Conservation (phyloP, 2,113 vertebrate genomes). For the Acrocephalus kingi region DNA sequence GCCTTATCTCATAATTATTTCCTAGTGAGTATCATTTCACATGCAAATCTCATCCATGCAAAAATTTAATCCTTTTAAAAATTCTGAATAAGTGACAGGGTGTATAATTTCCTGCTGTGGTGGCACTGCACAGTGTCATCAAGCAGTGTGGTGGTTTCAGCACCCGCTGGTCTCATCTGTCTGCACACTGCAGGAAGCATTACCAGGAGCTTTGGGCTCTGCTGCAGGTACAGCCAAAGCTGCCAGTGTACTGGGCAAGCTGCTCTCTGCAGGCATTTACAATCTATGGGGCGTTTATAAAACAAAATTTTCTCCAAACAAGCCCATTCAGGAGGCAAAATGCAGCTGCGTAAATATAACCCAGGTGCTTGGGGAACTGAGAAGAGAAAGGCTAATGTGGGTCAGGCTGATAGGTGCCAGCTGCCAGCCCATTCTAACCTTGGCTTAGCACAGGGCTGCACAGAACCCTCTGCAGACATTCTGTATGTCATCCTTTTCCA, state of each 20-base stretch:
- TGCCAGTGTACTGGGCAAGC: not conserved
- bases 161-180: not conserved
- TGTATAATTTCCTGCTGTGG: conserved; percentile 45
- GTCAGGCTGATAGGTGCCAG: not conserved
- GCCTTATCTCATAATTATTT: conserved; percentile 26
- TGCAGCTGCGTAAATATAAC: not conserved
- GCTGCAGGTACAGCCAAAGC: not conserved
- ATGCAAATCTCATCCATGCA: conserved; percentile 37
- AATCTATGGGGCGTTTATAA: not conserved
- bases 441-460: not conserved
- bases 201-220: not conserved
- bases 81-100: not conserved
- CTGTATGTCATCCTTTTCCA: not conserved
- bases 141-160: not conserved
- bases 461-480: not conserved
- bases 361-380: not conserved
- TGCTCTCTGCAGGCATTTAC: not conserved
- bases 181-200: not conserved
- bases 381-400: not conserved
- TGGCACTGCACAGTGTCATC: not conserved
- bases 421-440: not conserved
- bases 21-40: conserved; percentile 41
- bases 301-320: not conserved
- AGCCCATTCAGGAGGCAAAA: not conserved
- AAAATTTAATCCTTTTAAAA: conserved; percentile 32